These are phyloP conservation scores for Plectrocnemia conspersa DNA, from an alignment of 1,140 invertebrate genomes.

Conservation along the genomic window DNA sequence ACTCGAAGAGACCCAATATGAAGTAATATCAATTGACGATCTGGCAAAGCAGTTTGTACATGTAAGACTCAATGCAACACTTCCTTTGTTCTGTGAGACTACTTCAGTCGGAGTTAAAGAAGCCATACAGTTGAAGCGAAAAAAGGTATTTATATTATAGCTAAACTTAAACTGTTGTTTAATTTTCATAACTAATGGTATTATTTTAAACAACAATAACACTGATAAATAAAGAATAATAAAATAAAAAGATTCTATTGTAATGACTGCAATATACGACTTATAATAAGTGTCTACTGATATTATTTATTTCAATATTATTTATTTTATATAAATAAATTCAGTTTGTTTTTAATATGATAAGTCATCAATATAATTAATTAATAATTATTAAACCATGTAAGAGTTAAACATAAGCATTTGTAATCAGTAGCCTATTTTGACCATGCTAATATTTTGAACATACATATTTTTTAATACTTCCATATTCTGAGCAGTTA, in stretches of 20 bases:
- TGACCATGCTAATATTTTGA: too few species aligned
- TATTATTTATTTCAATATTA: background rate
- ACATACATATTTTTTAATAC: too few species aligned
- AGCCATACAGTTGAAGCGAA: constrained; percentile 53
- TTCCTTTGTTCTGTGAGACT: constrained; percentile 53
- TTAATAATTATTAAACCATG: background rate
- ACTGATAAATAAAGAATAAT: too few species aligned
- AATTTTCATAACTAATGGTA: background rate
- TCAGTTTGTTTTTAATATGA: background rate
- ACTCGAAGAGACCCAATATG: constrained; percentile 58
- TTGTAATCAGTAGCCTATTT: too few species aligned
- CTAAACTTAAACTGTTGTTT: too few species aligned
- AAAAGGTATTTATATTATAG: constrained; percentile 45
- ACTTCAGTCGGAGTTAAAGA: constrained; percentile 52
- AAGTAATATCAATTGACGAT: constrained; percentile 57
- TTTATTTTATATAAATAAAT: background rate
- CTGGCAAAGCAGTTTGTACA: constrained; percentile 64
- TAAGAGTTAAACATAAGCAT: background rate
- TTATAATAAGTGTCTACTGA: background rate
- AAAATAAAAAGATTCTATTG: too few species aligned
- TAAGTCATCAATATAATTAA: background rate
- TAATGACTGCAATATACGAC: background rate
- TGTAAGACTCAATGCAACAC: constrained; percentile 53
- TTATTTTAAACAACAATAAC: too few species aligned
- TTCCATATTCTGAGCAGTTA: too few species aligned